Conservation (phyloP, 2,797 vertebrate genomes). For the Forpus xanthops region DNA sequence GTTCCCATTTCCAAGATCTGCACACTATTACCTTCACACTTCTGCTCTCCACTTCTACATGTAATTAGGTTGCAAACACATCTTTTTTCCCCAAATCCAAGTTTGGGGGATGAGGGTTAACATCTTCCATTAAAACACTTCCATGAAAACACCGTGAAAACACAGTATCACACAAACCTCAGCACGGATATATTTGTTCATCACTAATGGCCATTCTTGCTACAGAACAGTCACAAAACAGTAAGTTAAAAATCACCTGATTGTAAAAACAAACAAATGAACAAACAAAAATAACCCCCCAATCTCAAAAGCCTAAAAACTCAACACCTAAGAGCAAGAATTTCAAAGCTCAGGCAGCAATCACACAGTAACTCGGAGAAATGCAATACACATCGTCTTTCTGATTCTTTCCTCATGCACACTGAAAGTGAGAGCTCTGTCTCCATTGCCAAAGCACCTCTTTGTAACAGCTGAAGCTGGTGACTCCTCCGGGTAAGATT, state of each 20-base stretch:
- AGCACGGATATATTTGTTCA: background rate
- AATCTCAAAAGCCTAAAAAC: background rate
- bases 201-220: background rate
- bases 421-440: background rate
- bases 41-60: background rate
- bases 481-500: background rate
- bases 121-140: background rate
- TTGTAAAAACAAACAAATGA: background rate
- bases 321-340: background rate
- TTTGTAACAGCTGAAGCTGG: background rate
- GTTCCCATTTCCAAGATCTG: background rate
- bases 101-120: background rate
- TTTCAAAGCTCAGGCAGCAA: background rate
- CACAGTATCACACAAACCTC: background rate
- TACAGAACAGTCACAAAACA: background rate
- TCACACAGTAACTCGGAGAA: background rate
- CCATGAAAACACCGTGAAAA: background rate
- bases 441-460: background rate
- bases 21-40: background rate
- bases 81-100: background rate
- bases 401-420: background rate
- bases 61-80: background rate
- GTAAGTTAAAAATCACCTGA: background rate
- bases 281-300: background rate
- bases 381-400: accelerated